phyloP scores from a whole-genome alignment of 2,888 invertebrate genomes.

The Graphium colonna region DNA sequence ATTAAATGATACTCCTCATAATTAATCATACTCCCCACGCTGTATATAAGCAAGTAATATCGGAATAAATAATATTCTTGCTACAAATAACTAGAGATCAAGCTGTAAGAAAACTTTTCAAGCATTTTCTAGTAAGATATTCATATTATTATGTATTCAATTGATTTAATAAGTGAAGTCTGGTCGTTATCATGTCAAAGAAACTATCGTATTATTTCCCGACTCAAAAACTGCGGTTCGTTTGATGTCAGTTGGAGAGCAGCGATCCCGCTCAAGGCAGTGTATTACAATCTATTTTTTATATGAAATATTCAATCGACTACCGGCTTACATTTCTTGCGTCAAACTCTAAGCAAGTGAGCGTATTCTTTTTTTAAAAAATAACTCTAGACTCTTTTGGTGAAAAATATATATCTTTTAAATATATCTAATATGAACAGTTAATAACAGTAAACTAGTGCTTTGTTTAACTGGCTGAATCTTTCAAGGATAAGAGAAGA shows the following conservation, averaged over 20 bases:
- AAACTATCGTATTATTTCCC: slow-evolving; percentile 68
- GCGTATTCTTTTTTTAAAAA: too few species aligned
- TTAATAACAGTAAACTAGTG: too few species aligned
- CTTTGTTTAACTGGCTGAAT: too few species aligned
- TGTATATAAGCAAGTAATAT: too few species aligned
- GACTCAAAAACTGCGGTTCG: slow-evolving; percentile 70
- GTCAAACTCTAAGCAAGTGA: not conserved
- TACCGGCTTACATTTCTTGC: not conserved
- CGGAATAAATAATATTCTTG: too few species aligned
- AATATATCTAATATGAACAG: too few species aligned
- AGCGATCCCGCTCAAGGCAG: slow-evolving; percentile 45
- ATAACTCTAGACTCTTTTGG: too few species aligned
- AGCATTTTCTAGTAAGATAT: too few species aligned
- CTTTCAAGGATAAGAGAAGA: too few species aligned
- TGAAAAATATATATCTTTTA: too few species aligned
- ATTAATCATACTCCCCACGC: too few species aligned
- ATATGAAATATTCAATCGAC: slow-evolving; percentile 19
- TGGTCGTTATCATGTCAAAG: slow-evolving; percentile 77
- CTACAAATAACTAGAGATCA: slow-evolving; percentile 25
- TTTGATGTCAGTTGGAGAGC: slow-evolving; percentile 59
- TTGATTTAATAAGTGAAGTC: slow-evolving; percentile 54
- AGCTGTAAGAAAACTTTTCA: slow-evolving; percentile 37
- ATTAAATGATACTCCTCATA: too few species aligned
- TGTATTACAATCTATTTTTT: slow-evolving; percentile 25
- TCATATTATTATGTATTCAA: slow-evolving; percentile 52